Percentiles rank a stretch among this genome's conserved stretches.
phyloP scores from a whole-genome alignment of 2,113 vertebrate species.

The Macrotis lagotis region DNA sequence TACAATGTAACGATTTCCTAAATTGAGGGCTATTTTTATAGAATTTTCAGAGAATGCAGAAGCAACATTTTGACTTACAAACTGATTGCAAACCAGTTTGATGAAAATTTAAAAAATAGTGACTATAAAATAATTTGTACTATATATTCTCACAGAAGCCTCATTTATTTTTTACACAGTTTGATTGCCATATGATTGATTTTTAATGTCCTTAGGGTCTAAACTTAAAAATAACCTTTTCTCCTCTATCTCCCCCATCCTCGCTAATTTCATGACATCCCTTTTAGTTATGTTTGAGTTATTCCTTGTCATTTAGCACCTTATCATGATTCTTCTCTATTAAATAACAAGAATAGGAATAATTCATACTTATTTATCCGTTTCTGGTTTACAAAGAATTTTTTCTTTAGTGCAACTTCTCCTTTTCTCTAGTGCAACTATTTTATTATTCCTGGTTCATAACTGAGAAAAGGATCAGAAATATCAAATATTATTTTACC shows the following conservation, averaged over 20 bases:
- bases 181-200: not conserved
- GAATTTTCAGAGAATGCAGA: not conserved
- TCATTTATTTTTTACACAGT: not conserved
- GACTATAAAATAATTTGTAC: not conserved
- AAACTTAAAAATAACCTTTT: not conserved
- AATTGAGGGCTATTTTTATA: not conserved
- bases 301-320: not conserved
- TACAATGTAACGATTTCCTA: not conserved
- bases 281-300: not conserved
- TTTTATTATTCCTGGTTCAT: not conserved
- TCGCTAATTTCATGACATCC: not conserved
- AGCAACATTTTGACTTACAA: not conserved
- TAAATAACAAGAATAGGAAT: not conserved
- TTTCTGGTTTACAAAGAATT: not conserved
- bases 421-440: not conserved
- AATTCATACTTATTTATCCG: not conserved
- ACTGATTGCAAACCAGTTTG: not conserved
- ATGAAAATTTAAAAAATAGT: not conserved
- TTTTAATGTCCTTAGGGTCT: not conserved
- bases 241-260: not conserved
- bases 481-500: not conserved
- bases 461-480: not conserved
- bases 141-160: not conserved
- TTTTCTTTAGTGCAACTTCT: not conserved
- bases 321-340: not conserved